phyloP scores from a whole-genome alignment of 2,797 vertebrate species.

The Sebastolobus alascanus region DNA sequence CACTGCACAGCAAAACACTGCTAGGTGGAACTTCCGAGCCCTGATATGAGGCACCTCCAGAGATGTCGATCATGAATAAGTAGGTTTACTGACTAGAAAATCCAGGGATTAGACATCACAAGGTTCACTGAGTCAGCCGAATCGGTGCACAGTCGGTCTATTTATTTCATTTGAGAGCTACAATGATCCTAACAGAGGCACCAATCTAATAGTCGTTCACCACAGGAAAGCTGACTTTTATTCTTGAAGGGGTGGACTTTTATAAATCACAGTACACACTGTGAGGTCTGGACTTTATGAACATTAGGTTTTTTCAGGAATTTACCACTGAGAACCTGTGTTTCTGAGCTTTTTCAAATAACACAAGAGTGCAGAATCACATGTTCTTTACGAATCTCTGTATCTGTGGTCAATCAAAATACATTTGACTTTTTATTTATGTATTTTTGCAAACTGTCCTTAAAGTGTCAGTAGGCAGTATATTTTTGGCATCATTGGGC shows the following conservation, averaged over 20 bases:
- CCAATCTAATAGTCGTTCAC: neutral
- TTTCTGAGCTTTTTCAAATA: neutral
- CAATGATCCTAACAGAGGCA: slow-evolving; percentile 61
- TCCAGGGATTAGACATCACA: slow-evolving; percentile 82
- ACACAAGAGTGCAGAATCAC: neutral
- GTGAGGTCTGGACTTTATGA: neutral
- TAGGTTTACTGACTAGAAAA: slow-evolving; percentile 83
- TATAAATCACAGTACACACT: neutral
- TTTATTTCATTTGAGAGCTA: slow-evolving; percentile 59
- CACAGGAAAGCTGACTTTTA: slow-evolving; percentile 13
- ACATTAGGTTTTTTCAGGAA: neutral
- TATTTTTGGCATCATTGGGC: too few species aligned
- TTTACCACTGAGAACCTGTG: neutral
- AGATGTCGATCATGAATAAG: slow-evolving; percentile 62
- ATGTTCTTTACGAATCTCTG: neutral
- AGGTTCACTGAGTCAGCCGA: slow-evolving; percentile 77
- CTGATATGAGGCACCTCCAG: slow-evolving; percentile 57
- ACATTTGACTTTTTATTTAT: neutral
- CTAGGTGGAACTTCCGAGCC: slow-evolving; percentile 27
- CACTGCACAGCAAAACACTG: slow-evolving; percentile 41
- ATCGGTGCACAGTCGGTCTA: slow-evolving; percentile 58
- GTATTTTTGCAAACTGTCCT: neutral
- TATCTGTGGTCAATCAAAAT: neutral
- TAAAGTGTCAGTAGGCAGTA: neutral
- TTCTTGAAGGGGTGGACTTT: neutral